Evolutionary conservation across 2,797 vertebrate species (phyloP), one percentile per base, ranked within the genome.

Genomic region (Cuniculus paca): DNA sequence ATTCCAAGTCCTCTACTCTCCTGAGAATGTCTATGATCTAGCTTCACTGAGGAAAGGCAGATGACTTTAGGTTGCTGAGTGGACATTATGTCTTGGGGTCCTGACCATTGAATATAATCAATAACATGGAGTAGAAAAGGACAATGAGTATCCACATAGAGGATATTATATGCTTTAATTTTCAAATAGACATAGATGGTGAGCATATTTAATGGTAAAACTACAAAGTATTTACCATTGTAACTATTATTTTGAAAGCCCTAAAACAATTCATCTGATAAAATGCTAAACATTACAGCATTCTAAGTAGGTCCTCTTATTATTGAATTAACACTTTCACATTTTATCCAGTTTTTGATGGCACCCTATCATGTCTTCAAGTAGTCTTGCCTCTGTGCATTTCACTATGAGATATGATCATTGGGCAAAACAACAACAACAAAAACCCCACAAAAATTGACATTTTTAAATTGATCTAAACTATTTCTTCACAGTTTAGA

Each of bases 331-430:
- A 36, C 60, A 74, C 72, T 90, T 82, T 78, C 14, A 16, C 36
- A 54, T 90, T 96, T 90, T 24, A 88, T 31, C 4, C 48, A 63
- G 5, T 26, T 61, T 88, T 90, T 91, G 17, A 26, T 91, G 79
- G 42, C n/a, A 61, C 6, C n/a, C 13, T 45, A 10, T 31, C 13
- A n/a, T 36, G 1, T 52, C 45, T 92, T 92, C 26, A 78, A 45
- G n/a, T 75, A 58, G 52, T 54, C 9, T 7, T 31, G 13, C 52
- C 16, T 88, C 48, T 88, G 61, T 42, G 78, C n/a, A 60, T 68
- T 83, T 78, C n/a, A 94, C 60, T 48, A 34, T 56, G 3, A 54
- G 0, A 68, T 24, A 13, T 12, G 75, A 20, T 1, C 26, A 34
- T 39, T 20, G 6, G 11, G 22, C 4, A 72, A 72, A 72, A 72